Percentiles rank a stretch among this genome's conserved stretches.
Conservation (phyloP, 2,797 vertebrate species). For the Acestrorhynchus altus region DNA sequence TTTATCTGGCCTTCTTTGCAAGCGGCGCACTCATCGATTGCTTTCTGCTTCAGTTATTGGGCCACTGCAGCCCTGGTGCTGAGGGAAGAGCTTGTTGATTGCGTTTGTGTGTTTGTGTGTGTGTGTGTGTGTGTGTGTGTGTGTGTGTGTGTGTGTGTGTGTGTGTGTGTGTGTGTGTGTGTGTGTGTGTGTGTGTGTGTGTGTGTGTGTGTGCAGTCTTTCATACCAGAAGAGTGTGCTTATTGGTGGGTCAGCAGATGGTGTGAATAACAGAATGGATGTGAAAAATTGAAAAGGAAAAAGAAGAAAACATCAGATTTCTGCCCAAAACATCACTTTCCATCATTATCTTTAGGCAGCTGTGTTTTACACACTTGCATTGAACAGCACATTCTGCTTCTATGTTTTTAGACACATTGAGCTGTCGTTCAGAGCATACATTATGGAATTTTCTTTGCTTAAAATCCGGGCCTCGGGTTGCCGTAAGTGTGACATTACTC, state of each 20-base stretch:
- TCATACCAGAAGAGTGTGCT: constrained; percentile 5
- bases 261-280: background rate
- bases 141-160: constrained; percentile 3
- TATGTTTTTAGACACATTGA: too few species aligned
- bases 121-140: constrained; percentile 9
- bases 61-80: constrained; percentile 43
- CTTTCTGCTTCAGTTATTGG: constrained; percentile 66
- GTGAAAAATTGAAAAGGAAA: background rate
- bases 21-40: constrained; percentile 56
- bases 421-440: too few species aligned
- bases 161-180: constrained; percentile 16
- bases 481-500: too few species aligned
- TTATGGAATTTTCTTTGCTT: too few species aligned
- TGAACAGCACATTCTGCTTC: too few species aligned
- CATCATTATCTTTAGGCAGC: background rate
- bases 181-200: constrained; percentile 1
- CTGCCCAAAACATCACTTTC: background rate
- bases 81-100: constrained; percentile 38
- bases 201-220: background rate
- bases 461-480: too few species aligned
- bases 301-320: background rate
- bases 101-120: constrained; percentile 15
- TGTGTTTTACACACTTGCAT: too few species aligned
- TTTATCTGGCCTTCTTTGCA: constrained; percentile 65
- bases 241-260: background rate